Evolutionary conservation across 1,140 invertebrate genomes (phyloP).

Genomic region (Teleopsis dalmanni): DNA sequence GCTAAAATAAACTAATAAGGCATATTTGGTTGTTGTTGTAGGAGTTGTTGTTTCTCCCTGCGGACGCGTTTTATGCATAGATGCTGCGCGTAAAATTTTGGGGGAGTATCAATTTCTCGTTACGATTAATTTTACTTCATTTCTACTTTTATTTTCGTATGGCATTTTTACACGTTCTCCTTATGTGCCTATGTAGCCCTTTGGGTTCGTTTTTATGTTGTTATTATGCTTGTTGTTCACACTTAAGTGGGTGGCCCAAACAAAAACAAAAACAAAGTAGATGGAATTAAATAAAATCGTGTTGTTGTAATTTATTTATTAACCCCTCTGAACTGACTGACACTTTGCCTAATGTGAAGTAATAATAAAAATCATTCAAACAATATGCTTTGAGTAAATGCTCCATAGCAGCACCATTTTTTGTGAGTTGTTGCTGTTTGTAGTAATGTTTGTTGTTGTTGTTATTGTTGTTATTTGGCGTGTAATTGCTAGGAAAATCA

Average conservation of each 20-base stretch:
- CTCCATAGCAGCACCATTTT: not conserved
- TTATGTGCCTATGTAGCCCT: not conserved
- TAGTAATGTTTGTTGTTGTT: no score
- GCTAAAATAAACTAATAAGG: no score
- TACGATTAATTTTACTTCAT: no score
- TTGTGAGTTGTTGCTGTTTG: not conserved
- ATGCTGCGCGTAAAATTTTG: conserved; percentile 10
- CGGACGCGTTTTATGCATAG: not conserved
- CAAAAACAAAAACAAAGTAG: no score
- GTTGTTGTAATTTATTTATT: conserved; percentile 8
- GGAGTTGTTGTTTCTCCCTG: not conserved
- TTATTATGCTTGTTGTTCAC: conserved; percentile 8
- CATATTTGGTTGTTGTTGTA: not conserved
- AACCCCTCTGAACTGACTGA: not conserved
- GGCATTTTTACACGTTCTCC: not conserved
- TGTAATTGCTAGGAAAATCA: no score
- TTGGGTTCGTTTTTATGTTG: conserved; percentile 1
- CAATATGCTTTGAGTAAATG: conserved; percentile 7
- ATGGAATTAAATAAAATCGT: no score
- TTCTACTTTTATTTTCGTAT: no score
- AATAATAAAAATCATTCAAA: conserved; percentile 9
- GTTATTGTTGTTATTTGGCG: no score
- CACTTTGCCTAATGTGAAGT: not conserved
- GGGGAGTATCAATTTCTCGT: conserved; percentile 9
- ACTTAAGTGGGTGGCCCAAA: conserved; percentile 9